A percentile compares a stretch with the other conserved stretches of the same genome.
phyloP scores from a whole-genome alignment of 1,140 invertebrate species.

The Bombus confusus region DNA sequence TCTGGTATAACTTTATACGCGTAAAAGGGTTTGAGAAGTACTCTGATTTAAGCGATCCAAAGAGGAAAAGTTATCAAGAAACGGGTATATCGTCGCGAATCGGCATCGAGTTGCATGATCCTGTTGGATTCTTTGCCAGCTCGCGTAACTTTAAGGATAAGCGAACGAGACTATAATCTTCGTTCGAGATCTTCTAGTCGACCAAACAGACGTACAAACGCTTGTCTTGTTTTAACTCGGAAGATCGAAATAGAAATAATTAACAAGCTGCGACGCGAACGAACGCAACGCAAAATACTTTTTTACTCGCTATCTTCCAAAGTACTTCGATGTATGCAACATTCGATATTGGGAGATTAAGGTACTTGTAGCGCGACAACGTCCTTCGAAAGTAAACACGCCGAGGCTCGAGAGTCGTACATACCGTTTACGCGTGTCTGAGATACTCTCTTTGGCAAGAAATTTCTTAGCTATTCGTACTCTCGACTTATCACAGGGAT shows the following conservation, averaged over 20 bases:
- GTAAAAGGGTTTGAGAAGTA: background rate
- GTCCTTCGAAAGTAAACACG: too few species aligned
- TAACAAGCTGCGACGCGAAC: background rate
- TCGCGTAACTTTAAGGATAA: background rate
- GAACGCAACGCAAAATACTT: background rate
- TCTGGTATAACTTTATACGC: background rate
- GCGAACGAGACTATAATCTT: background rate
- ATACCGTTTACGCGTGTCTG: too few species aligned
- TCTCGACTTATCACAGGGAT: too few species aligned
- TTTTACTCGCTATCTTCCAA: background rate
- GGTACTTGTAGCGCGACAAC: too few species aligned
- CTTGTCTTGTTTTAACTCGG: background rate
- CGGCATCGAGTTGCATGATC: background rate
- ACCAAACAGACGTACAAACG: background rate
- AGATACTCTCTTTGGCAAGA: too few species aligned
- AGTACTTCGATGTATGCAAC: too few species aligned
- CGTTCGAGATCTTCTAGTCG: background rate
- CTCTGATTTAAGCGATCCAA: background rate
- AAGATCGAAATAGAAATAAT: background rate
- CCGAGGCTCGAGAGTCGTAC: too few species aligned
- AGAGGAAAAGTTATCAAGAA: background rate
- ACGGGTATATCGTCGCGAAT: background rate
- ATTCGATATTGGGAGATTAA: fast-evolving
- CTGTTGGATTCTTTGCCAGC: background rate
- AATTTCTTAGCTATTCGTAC: too few species aligned